Base-by-base conservation (phyloP, 1,140 invertebrate species). In the Oppia nitens region DNA sequence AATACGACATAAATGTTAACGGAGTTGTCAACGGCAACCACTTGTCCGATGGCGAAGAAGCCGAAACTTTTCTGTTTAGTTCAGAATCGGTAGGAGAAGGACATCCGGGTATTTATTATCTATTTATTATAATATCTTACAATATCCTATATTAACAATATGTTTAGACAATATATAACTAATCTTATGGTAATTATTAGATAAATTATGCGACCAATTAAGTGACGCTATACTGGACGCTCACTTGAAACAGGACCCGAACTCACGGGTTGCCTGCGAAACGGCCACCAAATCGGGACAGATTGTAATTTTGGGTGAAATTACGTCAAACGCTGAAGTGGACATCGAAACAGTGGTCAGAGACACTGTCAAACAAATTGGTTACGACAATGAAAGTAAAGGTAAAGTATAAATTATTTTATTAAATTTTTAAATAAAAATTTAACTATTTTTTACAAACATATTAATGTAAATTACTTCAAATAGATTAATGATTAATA, bases 341-440 rank as follows among this genome's bases (percentile, higher is more conserved):
- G 92, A 98, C 70, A 98, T 98, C 72, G 93, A 97, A 71, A 87
- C 85, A 74, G 85, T 98, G 62, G 88, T 97, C 24, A 79, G 94
- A 62, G 84, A 94, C 49, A 95, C 92, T 0, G 85, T 98, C 17
- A 85, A 92, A 72, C 85, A 94, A 67, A 98, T 98, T 73, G 95
- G 95, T 49, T 98, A 97, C 74, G 93, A 98, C 71, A 87, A 93
- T 71, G 95, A 88, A 47, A 84, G 83, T 2, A 98, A 97, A 74
- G 80, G 79, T 80, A 67, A 24, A 53, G 63, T 47, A 73, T 91
- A 92, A 26, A 97, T 97, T n/a, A n/a, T n/a, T n/a, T n/a, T n/a
- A n/a, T n/a, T n/a, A n/a, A n/a, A n/a, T n/a, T n/a, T n/a, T n/a
- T 6, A 21, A 21, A 2, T 53, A 20, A n/a, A n/a, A 28, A 49